These are phyloP conservation scores for Zaprionus inermis DNA, from an alignment of 1,140 invertebrate species.

Conservation along the genomic window DNA sequence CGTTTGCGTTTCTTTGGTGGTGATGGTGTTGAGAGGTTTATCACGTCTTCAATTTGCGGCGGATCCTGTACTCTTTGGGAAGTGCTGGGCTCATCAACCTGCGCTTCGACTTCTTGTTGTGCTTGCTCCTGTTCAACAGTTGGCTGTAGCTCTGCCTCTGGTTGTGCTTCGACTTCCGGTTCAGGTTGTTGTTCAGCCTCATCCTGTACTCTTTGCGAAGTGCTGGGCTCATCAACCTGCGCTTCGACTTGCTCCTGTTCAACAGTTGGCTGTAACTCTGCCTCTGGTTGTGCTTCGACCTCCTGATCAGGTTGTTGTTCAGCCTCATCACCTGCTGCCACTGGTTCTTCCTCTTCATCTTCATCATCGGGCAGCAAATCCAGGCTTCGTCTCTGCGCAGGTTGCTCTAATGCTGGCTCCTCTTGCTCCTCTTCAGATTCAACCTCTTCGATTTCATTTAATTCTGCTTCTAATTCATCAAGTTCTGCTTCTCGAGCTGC, in stretches of 20 bases:
- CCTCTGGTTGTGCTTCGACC: not conserved
- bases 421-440: not conserved
- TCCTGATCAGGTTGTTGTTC: not conserved
- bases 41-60: conserved; percentile 18
- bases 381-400: conserved; percentile 7
- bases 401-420: not conserved
- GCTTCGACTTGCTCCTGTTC: not conserved
- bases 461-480: not conserved
- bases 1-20: conserved; percentile 78
- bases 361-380: conserved; percentile 2
- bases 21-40: conserved; percentile 52
- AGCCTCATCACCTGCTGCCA: not conserved
- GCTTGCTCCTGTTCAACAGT: not conserved
- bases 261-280: conserved; percentile 1
- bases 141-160: not conserved
- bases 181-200: not conserved
- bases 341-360: not conserved
- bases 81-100: not conserved
- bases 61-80: conserved; percentile 5
- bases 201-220: conserved; percentile 6
- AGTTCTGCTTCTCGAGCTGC: not conserved
- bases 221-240: not conserved
- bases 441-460: not conserved
- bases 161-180: not conserved
- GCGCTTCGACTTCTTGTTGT: not conserved